Base-by-base conservation (phyloP, 2,888 invertebrate genomes). In the Temnothorax unifasciatus region DNA sequence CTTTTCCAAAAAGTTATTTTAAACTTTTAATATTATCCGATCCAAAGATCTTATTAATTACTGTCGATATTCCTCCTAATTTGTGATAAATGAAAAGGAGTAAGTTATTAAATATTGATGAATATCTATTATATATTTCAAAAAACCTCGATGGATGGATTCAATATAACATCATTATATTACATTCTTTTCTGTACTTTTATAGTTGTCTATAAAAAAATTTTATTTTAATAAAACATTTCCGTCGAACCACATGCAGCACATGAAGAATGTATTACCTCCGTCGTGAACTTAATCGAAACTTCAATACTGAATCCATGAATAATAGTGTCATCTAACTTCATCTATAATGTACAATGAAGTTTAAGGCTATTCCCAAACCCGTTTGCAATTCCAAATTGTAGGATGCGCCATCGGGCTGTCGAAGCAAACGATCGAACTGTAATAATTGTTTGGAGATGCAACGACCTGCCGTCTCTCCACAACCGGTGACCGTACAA, bases 351-450 rank as follows among this genome's bases (percentile, higher is more conserved):
- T 25, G 25, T 59, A 18, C 73, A 71, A 73, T 54, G 57, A 79
- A 79, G 79, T 71, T 81, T 81, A 81, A 81, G 71, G 59, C 79
- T 73, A 81, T 81, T 81, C 79, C 73, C 79, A 73, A 59, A 73
- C 73, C 79, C 21, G 79, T 81, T 81, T 81, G 73, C 79, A 81
- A 81, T 81, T 81, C 79, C 79, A 81, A 81, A 73, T 81, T 59
- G 79, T n/a, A 73, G 73, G 47, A 77, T 73, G 47, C 25, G 47
- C 79, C 71, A 59, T 71, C 57, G 34, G 57, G 41, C 71, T 25
- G 59, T 69, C 71, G 73, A 47, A 34, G 47, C 73, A 34, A 73
- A 73, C 79, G 73, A 81, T 81, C 73, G 79, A 81, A 81, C 79
- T 59, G 79, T 81, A 81, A 79, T 71, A 79, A 81, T 81, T 81